These are phyloP conservation scores for Kryptolebias ocellatus DNA, from an alignment of 2,797 vertebrate genomes.

Conservation along the genomic window DNA sequence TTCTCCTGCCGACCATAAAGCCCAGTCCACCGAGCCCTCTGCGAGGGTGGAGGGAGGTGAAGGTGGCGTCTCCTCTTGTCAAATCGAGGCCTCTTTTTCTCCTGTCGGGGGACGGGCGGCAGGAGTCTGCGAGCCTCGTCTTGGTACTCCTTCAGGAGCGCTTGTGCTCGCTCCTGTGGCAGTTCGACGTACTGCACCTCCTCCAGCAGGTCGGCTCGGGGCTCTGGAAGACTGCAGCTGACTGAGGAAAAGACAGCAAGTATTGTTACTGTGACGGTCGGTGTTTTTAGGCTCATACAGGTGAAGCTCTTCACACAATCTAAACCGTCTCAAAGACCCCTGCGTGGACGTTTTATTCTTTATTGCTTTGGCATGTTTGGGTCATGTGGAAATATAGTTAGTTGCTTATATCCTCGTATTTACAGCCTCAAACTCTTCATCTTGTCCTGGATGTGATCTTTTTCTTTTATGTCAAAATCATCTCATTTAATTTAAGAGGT, in stretches of 20 bases:
- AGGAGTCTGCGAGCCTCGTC: constrained; percentile 85
- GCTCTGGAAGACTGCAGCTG: constrained; percentile 89
- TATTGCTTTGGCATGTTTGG: no score
- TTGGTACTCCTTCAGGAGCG: constrained; percentile 85
- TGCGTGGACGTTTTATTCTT: neutral
- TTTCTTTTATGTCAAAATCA: no score
- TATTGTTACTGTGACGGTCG: neutral
- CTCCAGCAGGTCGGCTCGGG: constrained; percentile 82
- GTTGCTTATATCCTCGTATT: no score
- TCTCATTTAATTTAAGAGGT: no score
- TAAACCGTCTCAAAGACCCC: neutral
- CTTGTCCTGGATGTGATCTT: no score
- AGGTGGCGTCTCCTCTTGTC: constrained; percentile 72
- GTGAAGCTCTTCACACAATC: neutral
- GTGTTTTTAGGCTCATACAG: neutral
- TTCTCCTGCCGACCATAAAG: constrained; percentile 47
- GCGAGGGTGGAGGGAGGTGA: constrained; percentile 13
- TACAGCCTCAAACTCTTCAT: no score
- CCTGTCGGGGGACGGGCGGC: constrained; percentile 81
- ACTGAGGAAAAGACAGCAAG: constrained; percentile 68
- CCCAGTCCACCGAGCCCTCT: constrained; percentile 69
- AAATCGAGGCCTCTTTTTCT: constrained; percentile 75
- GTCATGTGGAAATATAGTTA: no score
- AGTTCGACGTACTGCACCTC: constrained; percentile 88
- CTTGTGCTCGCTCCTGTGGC: constrained; percentile 81